Evolutionary conservation across 2,797 vertebrate species (phyloP), one percentile per base, ranked within the genome.

Genomic region (Streptopelia turtur): DNA sequence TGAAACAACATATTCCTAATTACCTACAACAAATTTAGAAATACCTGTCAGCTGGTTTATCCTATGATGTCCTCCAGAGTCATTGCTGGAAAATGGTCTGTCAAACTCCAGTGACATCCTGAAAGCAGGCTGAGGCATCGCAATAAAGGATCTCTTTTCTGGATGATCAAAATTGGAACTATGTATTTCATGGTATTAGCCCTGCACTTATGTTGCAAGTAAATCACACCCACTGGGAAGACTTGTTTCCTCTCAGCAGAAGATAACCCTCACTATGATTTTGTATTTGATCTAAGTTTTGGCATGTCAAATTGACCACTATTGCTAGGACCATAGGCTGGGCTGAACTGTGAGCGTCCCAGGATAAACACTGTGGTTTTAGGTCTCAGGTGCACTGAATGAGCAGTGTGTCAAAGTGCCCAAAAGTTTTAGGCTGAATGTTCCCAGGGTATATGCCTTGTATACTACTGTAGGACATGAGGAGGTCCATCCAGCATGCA

Each of bases 11-110:
- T 76, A 69, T 63, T 87, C 31, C n/a, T 83, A 89, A 69, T 76
- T 90, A 77, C 31, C 45, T 39, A 60, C 64, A 83, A 55, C 37
- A 77, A 93, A 92, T 90, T 76, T 72, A 93, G 79, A 87, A 95
- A 75, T 79, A 85, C 30, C 39, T 78, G 27, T 61, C 79, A 83
- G 50, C 37, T 92, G 53, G 39, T 91, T 95, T 92, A 77, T 31
- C 27, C 45, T 77, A 18, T 57, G 25, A 83, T 85, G 45, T 77
- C 49, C 60, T 83, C 60, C 41, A 69, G 60, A 57, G 41, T 45
- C 39, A 83, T 0, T 49, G 64, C 77, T 39, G 27, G 71, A 75
- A 92, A 80, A 63, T 12, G 77, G 45, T 22, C 41, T 56, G 49
- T 52, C 77, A 63, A 23, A 74, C 25, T 60, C 60, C 50, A 61